Evolutionary conservation across 2,888 invertebrate genomes (phyloP), one percentile per base, ranked within the genome.

Genomic region (Calliphora vomitoria): DNA sequence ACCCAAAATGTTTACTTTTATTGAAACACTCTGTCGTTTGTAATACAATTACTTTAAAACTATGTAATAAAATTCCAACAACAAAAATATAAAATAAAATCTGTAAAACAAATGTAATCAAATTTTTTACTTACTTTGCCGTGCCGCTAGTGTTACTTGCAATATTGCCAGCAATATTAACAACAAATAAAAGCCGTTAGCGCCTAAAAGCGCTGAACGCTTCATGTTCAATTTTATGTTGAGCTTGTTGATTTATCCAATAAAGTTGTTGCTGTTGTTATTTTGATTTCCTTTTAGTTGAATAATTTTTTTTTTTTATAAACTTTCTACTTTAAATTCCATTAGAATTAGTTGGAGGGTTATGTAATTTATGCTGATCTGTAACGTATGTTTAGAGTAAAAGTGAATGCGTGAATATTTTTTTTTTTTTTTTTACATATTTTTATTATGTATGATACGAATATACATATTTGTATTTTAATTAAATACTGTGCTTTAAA

Each of bases 91-190:
- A 55, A 18, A 55, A 55, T 55, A 55, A 55, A 55, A 55, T 55
- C 10, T 55, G 55, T 20, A 20, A 20, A 55, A 55, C 11, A 55
- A 55, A 55, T 44, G 55, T 20, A 55, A 55, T 20, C 20, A 55
- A 55, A 55, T 55, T 35, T 41, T 64, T 20, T 44, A 82, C 86
- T 84, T 66, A 88, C 88, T 88, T 75, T 88, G 68, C 58, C 79
- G 68, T 11, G 74, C 86, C 50, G 84, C 86, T 69, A 47, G 50
- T 31, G 74, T 44, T 18, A 8, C 4, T 0, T 53, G 64, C 6
- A 68, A 60, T 74, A 62, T 69, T 55, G 53, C 35, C 68, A 85
- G 35, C 44, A 82, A 82, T 69, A 84, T 60, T 60, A 69, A 25
- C 10, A 71, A n/a, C 15, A 87, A 44, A 60, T 78, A 79, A 62